phyloP scores from a whole-genome alignment of 2,797 vertebrate genomes.

The Stomatorhinus walkeri region DNA sequence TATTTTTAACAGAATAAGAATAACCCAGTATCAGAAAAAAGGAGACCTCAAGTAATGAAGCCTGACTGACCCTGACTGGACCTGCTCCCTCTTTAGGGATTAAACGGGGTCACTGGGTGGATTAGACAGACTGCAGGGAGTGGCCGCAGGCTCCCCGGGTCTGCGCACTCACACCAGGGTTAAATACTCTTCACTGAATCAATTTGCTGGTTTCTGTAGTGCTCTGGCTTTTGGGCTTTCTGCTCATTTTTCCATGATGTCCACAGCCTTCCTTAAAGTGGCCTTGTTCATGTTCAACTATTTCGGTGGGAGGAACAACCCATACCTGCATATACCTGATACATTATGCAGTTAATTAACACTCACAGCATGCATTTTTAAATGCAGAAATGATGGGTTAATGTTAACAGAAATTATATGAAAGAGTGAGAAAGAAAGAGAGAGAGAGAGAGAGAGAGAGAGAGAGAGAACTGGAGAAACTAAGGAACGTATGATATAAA shows the following conservation, averaged over 20 bases:
- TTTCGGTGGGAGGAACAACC: neutral
- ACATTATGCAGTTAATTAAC: neutral
- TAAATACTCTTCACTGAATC: constrained; percentile 7
- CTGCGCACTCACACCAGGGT: neutral
- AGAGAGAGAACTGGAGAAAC: neutral
- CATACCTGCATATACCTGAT: too few relatives aligned
- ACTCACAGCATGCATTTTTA: neutral
- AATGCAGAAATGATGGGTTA: neutral
- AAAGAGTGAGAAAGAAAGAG: neutral
- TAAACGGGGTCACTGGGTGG: neutral
- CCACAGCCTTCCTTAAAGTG: neutral
- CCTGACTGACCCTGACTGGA: neutral
- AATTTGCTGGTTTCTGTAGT: neutral
- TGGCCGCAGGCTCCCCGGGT: neutral
- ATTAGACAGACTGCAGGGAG: neutral
- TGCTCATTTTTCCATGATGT: neutral
- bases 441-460: neutral
- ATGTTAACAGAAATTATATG: neutral
- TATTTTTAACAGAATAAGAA: neutral
- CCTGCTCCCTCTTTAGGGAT: neutral
- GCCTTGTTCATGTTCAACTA: neutral
- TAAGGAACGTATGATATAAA: neutral
- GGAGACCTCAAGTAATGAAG: neutral
- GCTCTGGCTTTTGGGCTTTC: neutral
- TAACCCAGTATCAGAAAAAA: neutral